These are phyloP conservation scores for Aleadryas rufinucha DNA, from an alignment of 2,113 vertebrate genomes.

Conservation along the genomic window DNA sequence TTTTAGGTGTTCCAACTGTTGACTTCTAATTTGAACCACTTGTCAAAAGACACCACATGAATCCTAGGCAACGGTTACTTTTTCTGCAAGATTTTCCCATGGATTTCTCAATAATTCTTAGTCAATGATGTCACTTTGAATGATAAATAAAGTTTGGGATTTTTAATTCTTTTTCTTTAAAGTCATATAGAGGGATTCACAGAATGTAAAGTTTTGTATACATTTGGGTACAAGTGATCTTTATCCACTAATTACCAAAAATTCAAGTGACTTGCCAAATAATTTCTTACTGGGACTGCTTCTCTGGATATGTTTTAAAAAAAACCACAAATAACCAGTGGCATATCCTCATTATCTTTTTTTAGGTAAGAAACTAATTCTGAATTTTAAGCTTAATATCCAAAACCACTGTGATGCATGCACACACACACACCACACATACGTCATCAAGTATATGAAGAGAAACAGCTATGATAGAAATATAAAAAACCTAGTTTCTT, in stretches of 20 bases:
- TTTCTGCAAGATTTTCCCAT: neutral
- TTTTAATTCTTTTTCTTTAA: neutral
- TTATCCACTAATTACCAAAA: neutral
- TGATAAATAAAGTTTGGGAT: neutral
- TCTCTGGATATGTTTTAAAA: neutral
- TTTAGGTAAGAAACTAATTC: neutral
- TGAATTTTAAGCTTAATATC: neutral
- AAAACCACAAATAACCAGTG: fast-evolving
- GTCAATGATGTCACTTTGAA: neutral
- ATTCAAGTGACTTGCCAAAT: neutral
- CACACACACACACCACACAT: neutral
- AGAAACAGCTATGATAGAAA: neutral
- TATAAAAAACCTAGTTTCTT: neutral
- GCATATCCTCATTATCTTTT: neutral
- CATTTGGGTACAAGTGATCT: neutral
- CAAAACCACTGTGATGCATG: neutral
- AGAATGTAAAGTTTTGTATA: neutral
- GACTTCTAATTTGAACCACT: neutral
- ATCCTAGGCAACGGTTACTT: neutral
- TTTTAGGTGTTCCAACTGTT: neutral
- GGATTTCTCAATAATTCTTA: neutral
- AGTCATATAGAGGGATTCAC: neutral
- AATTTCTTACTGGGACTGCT: neutral
- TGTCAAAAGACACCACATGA: neutral
- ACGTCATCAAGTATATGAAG: neutral